Conservation (phyloP, 2,797 vertebrate genomes). For the Sardinella longiceps region DNA sequence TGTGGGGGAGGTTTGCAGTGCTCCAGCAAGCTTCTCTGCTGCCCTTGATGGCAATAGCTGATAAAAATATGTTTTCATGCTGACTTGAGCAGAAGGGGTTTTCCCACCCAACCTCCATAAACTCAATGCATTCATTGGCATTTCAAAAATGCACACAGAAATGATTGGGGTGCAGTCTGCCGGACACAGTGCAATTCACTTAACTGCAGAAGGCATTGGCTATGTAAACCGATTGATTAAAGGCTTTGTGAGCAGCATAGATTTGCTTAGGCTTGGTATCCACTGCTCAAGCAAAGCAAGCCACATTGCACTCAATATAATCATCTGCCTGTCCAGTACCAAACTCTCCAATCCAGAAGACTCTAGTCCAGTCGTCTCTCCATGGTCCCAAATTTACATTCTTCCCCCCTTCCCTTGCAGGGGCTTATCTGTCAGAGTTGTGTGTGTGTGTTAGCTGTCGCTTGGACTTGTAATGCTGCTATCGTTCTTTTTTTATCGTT, state of each 20-base stretch:
- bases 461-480: not conserved
- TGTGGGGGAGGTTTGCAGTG: not conserved
- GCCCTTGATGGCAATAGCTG: not conserved
- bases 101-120: not conserved
- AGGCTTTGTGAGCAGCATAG: not conserved
- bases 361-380: too few species aligned
- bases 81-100: not conserved
- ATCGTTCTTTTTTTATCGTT: not conserved
- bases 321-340: not conserved
- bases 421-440: not conserved
- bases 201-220: not conserved
- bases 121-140: not conserved
- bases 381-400: not conserved
- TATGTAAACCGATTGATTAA: not conserved
- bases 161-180: not conserved
- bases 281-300: conserved; percentile 7
- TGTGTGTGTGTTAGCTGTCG: not conserved
- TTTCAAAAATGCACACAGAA: not conserved
- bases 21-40: not conserved
- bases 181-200: not conserved
- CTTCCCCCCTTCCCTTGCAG: not conserved
- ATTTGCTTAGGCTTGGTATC: not conserved
- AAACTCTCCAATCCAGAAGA: not conserved
- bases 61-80: not conserved
- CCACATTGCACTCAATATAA: not conserved